A percentile compares a stretch with the other conserved stretches of the same genome.
These are phyloP conservation scores for Sycobia sp. DNA, from an alignment of 1,140 invertebrate species.

Conservation along the genomic window DNA sequence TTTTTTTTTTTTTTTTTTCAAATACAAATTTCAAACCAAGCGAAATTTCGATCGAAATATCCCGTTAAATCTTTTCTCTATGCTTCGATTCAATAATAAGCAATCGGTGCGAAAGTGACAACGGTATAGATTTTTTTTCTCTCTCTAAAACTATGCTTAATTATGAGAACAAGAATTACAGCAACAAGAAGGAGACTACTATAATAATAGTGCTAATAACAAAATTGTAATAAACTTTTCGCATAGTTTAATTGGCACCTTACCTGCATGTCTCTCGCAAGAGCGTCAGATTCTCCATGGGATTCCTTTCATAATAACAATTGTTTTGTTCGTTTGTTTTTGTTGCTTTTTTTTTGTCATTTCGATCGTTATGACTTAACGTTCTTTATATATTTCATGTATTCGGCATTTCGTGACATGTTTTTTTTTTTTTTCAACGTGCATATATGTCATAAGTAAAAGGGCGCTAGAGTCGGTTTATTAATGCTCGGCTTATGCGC, in stretches of 20 bases:
- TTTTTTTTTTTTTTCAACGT: no score
- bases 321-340: conserved; percentile 11
- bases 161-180: neutral
- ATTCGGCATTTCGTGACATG: no score
- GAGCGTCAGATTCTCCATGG: conserved; percentile 12
- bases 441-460: no score
- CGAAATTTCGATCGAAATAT: no score
- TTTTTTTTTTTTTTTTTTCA: no score
- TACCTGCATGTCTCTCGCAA: conserved; percentile 41
- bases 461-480: no score
- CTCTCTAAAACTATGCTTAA: neutral
- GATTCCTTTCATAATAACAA: conserved; percentile 9
- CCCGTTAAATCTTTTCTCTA: no score
- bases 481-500: no score
- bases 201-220: neutral
- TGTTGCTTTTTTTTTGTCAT: conserved; percentile 9
- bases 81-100: no score
- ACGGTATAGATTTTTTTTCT: no score
- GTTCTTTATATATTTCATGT: neutral
- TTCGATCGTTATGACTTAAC: neutral
- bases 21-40: no score
- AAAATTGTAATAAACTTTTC: neutral
- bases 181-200: neutral
- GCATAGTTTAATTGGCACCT: conserved; percentile 36
- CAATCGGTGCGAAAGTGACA: no score